Percentiles rank a stretch among this genome's conserved stretches.
Evolutionary conservation across 1,140 invertebrate species (phyloP).

Genomic region (Camponotus vicinus): DNA sequence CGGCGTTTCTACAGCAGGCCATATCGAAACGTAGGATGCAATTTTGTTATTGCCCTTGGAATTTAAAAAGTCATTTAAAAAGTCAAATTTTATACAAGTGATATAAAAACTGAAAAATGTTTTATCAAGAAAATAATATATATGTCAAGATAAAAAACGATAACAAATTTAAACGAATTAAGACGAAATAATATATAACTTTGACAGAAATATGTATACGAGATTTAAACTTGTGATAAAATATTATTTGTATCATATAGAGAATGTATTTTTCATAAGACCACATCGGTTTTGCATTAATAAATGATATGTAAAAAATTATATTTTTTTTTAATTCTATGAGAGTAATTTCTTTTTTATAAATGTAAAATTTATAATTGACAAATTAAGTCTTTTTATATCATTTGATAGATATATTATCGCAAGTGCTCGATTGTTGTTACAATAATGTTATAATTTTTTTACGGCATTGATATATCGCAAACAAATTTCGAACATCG

Average conservation of each 20-base stretch:
- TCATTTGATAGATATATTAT: slow-evolving; percentile 7
- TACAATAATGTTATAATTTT: slow-evolving; percentile 35
- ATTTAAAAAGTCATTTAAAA: neutral
- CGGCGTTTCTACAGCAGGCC: neutral
- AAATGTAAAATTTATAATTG: neutral
- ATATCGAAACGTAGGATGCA: neutral
- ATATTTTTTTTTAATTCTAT: neutral
- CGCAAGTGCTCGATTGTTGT: neutral
- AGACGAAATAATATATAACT: neutral
- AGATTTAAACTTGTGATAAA: neutral
- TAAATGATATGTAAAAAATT: neutral
- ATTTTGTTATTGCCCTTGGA: slow-evolving; percentile 4
- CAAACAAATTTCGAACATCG: slow-evolving; percentile 41
- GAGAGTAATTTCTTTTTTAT: neutral
- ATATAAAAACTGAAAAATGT: neutral
- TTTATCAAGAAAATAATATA: slow-evolving; percentile 14
- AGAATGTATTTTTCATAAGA: too few relatives aligned
- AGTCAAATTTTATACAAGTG: neutral
- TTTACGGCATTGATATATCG: slow-evolving; percentile 19
- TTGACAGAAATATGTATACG: neutral
- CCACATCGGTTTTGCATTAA: neutral
- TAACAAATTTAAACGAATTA: neutral
- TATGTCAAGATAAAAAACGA: neutral
- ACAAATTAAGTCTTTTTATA: slow-evolving; percentile 16
- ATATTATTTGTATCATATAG: neutral